phyloP scores from a whole-genome alignment of 2,113 vertebrate species.

The Brachirus orientalis region DNA sequence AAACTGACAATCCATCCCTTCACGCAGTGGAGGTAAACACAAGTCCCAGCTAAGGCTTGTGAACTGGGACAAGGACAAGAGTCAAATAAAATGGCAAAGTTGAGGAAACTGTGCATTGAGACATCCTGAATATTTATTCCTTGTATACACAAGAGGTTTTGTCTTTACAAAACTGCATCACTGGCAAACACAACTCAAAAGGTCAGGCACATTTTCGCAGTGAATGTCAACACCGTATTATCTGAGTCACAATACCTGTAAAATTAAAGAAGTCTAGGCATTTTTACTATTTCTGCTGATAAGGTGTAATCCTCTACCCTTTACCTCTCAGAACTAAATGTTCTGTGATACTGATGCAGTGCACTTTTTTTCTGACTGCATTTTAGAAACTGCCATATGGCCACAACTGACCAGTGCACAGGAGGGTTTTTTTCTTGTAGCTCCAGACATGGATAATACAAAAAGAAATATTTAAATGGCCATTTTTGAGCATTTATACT shows the following conservation, averaged over 20 bases:
- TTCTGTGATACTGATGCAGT: slow-evolving; percentile 21
- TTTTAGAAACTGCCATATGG: slow-evolving; percentile 45
- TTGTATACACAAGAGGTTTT: not conserved
- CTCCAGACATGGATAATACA: slow-evolving; percentile 25
- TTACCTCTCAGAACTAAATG: slow-evolving; percentile 40
- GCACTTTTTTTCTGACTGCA: slow-evolving; percentile 45
- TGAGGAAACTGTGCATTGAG: too few species aligned
- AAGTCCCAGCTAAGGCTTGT: too few species aligned
- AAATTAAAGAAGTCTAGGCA: slow-evolving; percentile 26
- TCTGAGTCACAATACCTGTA: not conserved
- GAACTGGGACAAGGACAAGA: too few species aligned
- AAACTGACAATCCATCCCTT: too few species aligned
- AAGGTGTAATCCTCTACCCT: slow-evolving; percentile 27
- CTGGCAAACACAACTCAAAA: not conserved
- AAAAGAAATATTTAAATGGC: slow-evolving; percentile 55
- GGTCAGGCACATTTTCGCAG: not conserved
- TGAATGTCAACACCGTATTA: not conserved
- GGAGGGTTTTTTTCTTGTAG: slow-evolving; percentile 18
- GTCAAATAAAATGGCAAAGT: too few species aligned
- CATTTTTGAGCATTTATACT: slow-evolving; percentile 51
- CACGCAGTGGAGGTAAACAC: too few species aligned
- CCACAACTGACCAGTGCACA: slow-evolving; percentile 48
- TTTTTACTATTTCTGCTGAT: slow-evolving; percentile 53
- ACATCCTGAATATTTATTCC: too few species aligned
- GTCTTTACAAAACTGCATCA: slow-evolving; percentile 5